These are phyloP conservation scores for Neolamprologus tretocephalus DNA, from an alignment of 2,113 vertebrate genomes.

Conservation along the genomic window DNA sequence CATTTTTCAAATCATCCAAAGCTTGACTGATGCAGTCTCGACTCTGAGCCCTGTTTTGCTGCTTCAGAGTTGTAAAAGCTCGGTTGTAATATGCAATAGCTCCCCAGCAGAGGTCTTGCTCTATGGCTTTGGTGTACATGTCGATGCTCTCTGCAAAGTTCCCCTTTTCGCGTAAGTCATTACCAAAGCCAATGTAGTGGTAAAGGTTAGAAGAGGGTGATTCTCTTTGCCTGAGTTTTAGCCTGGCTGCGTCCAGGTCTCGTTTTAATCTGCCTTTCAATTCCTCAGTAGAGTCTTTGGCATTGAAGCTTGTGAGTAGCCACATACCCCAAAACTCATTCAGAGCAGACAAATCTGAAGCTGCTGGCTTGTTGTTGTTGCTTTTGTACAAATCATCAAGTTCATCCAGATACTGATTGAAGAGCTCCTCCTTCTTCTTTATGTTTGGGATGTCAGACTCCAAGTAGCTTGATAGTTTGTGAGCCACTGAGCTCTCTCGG, in stretches of 20 bases:
- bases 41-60: not conserved
- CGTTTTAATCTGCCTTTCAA: not conserved
- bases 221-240: not conserved
- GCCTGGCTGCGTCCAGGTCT: not conserved
- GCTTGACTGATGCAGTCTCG: conserved; percentile 6
- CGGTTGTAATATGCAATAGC: conserved; percentile 57
- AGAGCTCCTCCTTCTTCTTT: conserved; percentile 32
- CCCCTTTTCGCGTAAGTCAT: not conserved
- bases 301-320: conserved; percentile 30
- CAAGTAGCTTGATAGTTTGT: not conserved
- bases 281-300: not conserved
- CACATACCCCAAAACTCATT: conserved; percentile 65
- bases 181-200: conserved; percentile 45
- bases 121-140: conserved; percentile 50
- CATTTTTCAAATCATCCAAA: conserved; percentile 40
- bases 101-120: conserved; percentile 21
- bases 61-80: conserved; percentile 27
- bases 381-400: conserved; percentile 8
- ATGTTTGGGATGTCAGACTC: conserved; percentile 19
- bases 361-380: not conserved
- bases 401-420: conserved; percentile 11
- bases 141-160: not conserved
- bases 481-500: conserved; percentile 13
- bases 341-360: conserved; percentile 31
- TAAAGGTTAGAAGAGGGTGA: conserved; percentile 45